Evolutionary conservation across 2,888 invertebrate species (phyloP).

Genomic region (Nemurella pictetii): DNA sequence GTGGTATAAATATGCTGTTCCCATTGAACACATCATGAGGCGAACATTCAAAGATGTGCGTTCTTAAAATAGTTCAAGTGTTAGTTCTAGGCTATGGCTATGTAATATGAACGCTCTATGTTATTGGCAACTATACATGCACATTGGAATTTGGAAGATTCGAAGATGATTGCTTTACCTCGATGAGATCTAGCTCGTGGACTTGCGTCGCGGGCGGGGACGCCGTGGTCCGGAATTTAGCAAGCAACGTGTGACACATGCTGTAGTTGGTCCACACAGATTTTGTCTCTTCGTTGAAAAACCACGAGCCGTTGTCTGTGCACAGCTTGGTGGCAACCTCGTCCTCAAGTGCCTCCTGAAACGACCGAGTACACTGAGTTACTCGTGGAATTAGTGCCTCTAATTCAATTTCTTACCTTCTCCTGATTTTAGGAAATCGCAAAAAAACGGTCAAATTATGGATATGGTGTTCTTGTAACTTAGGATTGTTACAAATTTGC

Average conservation of each 20-base stretch:
- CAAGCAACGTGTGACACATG: slow-evolving; percentile 50
- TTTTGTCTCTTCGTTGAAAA: slow-evolving; percentile 48
- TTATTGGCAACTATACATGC: slow-evolving; percentile 5
- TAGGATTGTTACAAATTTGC: too few relatives aligned
- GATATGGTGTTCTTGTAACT: too few relatives aligned
- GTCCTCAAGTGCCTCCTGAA: background rate
- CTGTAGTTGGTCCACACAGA: slow-evolving; percentile 57
- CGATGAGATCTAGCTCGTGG: background rate
- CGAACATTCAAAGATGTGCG: slow-evolving; percentile 43
- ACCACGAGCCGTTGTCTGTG: slow-evolving; percentile 56
- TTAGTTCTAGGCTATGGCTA: slow-evolving; percentile 5
- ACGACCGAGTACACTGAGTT: background rate
- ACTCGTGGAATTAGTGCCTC: too few relatives aligned
- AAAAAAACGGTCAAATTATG: too few relatives aligned
- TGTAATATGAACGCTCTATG: slow-evolving; percentile 2
- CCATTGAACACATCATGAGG: slow-evolving; percentile 10
- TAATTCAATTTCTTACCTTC: too few relatives aligned
- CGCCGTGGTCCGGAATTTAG: background rate
- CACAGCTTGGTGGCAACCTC: slow-evolving; percentile 55
- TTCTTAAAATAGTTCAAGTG: slow-evolving; percentile 15
- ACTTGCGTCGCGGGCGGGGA: background rate
- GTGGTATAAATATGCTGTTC: too few relatives aligned
- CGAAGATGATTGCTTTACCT: background rate
- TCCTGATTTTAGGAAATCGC: too few relatives aligned
- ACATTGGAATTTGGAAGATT: background rate